These are phyloP conservation scores for Sakesphorus luctuosus DNA, from an alignment of 2,113 vertebrate genomes.

Conservation along the genomic window DNA sequence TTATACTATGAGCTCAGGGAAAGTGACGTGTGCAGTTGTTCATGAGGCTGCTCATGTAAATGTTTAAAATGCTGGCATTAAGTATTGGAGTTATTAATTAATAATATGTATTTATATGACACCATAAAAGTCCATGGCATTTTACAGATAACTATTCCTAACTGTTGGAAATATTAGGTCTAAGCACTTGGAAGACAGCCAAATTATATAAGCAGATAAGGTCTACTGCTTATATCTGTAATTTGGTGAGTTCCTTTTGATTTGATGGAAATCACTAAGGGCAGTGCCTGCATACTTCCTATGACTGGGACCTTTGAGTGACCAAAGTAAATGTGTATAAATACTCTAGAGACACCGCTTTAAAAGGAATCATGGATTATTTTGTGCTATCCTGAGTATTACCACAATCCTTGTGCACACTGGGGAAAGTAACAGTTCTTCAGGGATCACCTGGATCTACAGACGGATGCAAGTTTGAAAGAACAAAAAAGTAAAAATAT, in stretches of 20 bases:
- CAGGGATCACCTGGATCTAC: not conserved
- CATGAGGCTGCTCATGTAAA: not conserved
- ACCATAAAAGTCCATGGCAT: not conserved
- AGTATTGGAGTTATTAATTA: constrained; percentile 37
- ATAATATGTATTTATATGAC: constrained; percentile 18
- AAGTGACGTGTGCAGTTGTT: fast-evolving
- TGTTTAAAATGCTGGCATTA: constrained; percentile 5
- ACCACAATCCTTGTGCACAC: not conserved
- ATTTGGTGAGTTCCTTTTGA: constrained; percentile 10
- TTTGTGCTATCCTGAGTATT: not conserved
- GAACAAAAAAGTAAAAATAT: not conserved
- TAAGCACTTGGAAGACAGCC: constrained; percentile 22
- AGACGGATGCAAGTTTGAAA: not conserved
- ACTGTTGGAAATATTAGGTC: constrained; percentile 27
- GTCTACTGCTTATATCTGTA: not conserved
- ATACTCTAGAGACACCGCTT: not conserved
- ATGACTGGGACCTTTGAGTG: not conserved
- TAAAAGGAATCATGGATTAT: not conserved
- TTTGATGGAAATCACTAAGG: not conserved
- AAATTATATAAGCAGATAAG: constrained; percentile 1
- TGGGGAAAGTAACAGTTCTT: not conserved
- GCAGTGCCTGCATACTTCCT: not conserved
- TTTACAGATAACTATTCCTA: constrained; percentile 43
- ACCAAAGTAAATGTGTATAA: not conserved
- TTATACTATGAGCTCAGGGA: not conserved